Evolutionary conservation across 1,140 invertebrate species (phyloP).

Genomic region (Phymastichus coffea): DNA sequence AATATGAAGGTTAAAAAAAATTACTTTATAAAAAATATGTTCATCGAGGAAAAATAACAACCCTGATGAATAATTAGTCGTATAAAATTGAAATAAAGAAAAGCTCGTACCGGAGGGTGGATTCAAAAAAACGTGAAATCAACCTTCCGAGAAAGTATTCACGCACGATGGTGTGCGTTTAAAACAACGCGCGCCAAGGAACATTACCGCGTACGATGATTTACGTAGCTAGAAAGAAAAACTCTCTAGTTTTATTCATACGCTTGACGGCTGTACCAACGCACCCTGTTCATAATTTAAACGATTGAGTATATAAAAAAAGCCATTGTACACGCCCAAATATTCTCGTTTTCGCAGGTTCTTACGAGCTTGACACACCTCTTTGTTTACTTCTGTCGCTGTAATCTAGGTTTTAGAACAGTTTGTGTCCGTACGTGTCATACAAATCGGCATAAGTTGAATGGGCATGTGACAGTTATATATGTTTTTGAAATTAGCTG

Average conservation of each 20-base stretch:
- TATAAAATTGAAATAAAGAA: too few species aligned
- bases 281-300: slow-evolving; percentile 19
- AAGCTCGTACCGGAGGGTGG: not conserved
- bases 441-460: too few species aligned
- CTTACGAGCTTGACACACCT: too few species aligned
- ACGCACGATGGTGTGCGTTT: slow-evolving; percentile 1
- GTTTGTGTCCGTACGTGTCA: too few species aligned
- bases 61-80: too few species aligned
- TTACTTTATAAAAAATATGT: too few species aligned
- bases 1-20: too few species aligned
- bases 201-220: not conserved
- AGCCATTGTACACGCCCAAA: slow-evolving; percentile 10
- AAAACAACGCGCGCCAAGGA: slow-evolving; percentile 3
- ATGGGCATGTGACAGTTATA: too few species aligned
- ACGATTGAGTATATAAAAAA: slow-evolving; percentile 11
- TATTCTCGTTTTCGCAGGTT: not conserved
- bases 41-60: too few species aligned
- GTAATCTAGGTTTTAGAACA: too few species aligned
- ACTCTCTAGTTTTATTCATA: slow-evolving; percentile 41
- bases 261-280: slow-evolving; percentile 25
- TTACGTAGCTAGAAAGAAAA: slow-evolving; percentile 23
- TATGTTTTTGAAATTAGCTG: too few species aligned
- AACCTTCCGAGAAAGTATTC: slow-evolving; percentile 8
- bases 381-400: too few species aligned
- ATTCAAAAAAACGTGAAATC: not conserved